A percentile compares a stretch with the other conserved stretches of the same genome.
Evolutionary conservation across 2,797 vertebrate species (phyloP).

Genomic region (Poecilia velifera): DNA sequence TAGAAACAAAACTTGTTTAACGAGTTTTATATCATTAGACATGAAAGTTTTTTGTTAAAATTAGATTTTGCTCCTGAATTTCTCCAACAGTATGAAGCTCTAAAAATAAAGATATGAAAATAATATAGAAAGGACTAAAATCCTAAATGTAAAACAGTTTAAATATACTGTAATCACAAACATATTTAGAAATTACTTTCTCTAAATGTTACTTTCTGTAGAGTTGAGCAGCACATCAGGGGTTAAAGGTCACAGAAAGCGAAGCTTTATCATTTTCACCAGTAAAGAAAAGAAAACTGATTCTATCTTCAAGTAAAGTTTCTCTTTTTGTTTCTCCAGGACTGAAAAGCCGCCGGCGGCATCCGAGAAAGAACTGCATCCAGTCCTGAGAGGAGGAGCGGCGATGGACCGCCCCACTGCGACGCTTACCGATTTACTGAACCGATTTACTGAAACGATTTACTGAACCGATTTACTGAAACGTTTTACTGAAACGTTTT

Average conservation of each 20-base stretch:
- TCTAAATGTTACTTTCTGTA: not conserved
- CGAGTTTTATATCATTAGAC: no score
- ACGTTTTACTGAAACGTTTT: no score
- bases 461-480: no score
- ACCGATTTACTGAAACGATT: no score
- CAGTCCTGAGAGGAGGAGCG: constrained; percentile 73
- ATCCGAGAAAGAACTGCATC: constrained; percentile 80
- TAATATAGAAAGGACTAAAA: not conserved
- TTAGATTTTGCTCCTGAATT: no score
- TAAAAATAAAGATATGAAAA: no score
- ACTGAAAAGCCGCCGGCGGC: constrained; percentile 59
- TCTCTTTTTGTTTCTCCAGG: constrained; percentile 53
- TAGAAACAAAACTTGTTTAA: no score
- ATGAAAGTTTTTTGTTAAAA: no score
- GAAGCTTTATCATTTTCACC: not conserved
- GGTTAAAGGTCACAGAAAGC: not conserved
- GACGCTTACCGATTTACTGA: no score
- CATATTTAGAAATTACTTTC: no score
- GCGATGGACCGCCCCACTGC: not conserved
- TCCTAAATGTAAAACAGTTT: not conserved
- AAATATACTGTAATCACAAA: no score
- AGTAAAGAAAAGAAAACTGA: not conserved
- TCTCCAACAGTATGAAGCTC: no score
- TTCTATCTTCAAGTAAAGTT: not conserved
- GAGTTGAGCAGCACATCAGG: not conserved